Conservation (phyloP, 2,113 vertebrate genomes). For the Nycticebus coucang region DNA sequence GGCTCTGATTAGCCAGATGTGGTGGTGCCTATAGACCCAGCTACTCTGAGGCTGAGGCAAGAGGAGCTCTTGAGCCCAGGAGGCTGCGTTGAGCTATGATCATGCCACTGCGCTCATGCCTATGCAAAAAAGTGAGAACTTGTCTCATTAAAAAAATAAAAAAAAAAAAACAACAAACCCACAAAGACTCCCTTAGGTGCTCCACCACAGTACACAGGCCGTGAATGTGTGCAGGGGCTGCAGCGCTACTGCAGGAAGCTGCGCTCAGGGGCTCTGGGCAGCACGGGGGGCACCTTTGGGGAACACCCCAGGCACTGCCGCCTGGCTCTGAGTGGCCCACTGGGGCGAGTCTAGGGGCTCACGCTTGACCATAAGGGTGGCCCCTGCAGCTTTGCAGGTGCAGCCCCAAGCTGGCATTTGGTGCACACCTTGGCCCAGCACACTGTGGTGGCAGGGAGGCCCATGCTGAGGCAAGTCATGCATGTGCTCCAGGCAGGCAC, state of each 20-base stretch:
- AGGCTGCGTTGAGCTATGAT: too few species aligned
- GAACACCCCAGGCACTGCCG: slow-evolving; percentile 78
- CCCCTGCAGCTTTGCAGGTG: slow-evolving; percentile 88
- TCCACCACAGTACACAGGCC: neutral
- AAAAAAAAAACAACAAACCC: too few species aligned
- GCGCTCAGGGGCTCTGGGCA: slow-evolving; percentile 83
- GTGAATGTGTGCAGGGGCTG: fast-evolving
- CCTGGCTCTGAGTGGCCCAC: slow-evolving; percentile 83
- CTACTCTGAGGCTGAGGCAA: too few species aligned
- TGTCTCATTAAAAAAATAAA: too few species aligned
- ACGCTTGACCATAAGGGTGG: slow-evolving; percentile 91
- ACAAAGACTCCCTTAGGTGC: neutral
- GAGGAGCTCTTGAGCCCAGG: too few species aligned
- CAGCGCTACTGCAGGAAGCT: slow-evolving; percentile 85
- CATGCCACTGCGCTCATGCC: too few species aligned
- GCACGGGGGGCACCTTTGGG: slow-evolving; percentile 81
- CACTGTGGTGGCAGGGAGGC: slow-evolving; percentile 85
- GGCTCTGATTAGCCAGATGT: neutral
- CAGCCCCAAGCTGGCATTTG: slow-evolving; percentile 83
- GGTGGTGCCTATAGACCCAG: too few species aligned
- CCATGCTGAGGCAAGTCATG: slow-evolving; percentile 81
- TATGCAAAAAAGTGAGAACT: too few species aligned
- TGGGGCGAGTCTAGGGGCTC: slow-evolving; percentile 93
- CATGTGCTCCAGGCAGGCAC: slow-evolving; percentile 84
- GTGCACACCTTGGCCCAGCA: slow-evolving; percentile 83